Percentiles rank a stretch among this genome's conserved stretches.
phyloP scores from a whole-genome alignment of 64 coral and sea anemone species.

The Porites australiensis region DNA sequence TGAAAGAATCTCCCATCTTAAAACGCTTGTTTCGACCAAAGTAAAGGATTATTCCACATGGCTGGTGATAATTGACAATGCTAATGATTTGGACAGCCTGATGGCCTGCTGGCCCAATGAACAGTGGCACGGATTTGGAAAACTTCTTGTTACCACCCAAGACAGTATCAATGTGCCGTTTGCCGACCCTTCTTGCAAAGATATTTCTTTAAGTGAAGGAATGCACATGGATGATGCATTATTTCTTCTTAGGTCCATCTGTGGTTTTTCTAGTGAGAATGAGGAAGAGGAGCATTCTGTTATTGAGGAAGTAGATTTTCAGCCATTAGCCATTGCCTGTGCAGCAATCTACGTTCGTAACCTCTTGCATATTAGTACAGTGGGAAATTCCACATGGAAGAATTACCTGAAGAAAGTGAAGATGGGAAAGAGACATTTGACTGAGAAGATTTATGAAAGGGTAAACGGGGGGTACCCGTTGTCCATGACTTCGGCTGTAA shows the following conservation, averaged over 20 bases:
- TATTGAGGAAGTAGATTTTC: not conserved
- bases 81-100: not conserved
- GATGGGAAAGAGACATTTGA: slow-evolving; percentile 1
- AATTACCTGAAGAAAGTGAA: not conserved
- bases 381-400: not conserved
- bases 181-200: not conserved
- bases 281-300: not conserved
- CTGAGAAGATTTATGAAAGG: slow-evolving; percentile 4
- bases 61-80: not conserved
- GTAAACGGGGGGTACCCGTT: not conserved
- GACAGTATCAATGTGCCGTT: slow-evolving; percentile 1
- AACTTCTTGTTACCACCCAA: slow-evolving; percentile 22
- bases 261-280: not conserved
- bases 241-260: not conserved
- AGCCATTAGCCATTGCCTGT: slow-evolving; percentile 26
- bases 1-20: slow-evolving; percentile 48
- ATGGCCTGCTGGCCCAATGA: not conserved
- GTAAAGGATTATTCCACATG: slow-evolving; percentile 43
- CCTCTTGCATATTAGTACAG: not conserved
- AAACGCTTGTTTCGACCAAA: slow-evolving; percentile 34
- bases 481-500: slow-evolving; percentile 3
- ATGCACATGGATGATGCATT: not conserved
- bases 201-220: not conserved
- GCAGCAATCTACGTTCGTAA: slow-evolving; percentile 7
- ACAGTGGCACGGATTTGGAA: not conserved